phyloP scores from a whole-genome alignment of 1,140 invertebrate genomes.

The Aplysia californica region DNA sequence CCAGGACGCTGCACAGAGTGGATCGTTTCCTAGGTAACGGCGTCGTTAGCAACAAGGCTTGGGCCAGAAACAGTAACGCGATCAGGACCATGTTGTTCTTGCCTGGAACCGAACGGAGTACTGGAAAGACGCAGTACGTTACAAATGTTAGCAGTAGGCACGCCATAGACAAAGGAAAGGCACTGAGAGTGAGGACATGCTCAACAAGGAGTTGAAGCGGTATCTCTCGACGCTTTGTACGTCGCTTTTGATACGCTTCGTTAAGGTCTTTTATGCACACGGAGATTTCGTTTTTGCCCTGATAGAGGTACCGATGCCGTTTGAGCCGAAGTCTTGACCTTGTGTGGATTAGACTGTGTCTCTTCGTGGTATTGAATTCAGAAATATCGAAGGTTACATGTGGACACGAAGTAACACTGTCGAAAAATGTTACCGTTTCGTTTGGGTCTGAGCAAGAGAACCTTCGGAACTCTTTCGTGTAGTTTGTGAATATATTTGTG shows the following conservation, averaged over 20 bases:
- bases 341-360: not conserved
- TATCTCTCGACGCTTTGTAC: too few relatives aligned
- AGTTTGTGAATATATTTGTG: too few relatives aligned
- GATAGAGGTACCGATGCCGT: not conserved
- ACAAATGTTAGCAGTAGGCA: conserved; percentile 41
- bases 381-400: not conserved
- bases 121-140: conserved; percentile 41
- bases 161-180: conserved; percentile 36
- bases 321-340: not conserved
- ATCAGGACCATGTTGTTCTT: conserved; percentile 48
- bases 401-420: not conserved
- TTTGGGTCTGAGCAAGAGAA: too few relatives aligned
- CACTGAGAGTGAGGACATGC: conserved; percentile 23
- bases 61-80: conserved; percentile 40
- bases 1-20: conserved; percentile 69
- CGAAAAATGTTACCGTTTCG: not conserved
- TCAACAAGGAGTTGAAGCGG: not conserved
- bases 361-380: not conserved
- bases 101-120: conserved; percentile 46
- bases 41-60: conserved; percentile 25
- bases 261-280: not conserved
- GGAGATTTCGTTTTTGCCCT: not conserved
- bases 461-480: too few relatives aligned
- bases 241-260: not conserved
- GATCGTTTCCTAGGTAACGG: not conserved